Evolutionary conservation across 2,797 vertebrate genomes (phyloP).

Genomic region (Onychomys arenicola): DNA sequence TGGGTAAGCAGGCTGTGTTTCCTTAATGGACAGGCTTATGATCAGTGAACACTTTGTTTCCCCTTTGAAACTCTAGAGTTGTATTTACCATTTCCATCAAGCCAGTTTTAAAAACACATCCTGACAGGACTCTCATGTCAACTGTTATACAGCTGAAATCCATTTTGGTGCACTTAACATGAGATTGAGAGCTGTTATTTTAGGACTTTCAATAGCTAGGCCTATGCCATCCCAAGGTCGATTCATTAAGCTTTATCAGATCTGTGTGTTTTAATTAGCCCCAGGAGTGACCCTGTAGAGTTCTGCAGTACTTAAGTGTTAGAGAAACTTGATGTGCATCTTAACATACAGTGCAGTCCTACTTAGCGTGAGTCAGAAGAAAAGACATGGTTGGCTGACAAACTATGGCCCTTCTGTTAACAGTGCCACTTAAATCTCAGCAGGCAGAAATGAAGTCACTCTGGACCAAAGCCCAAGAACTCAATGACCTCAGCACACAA

Average conservation of each 20-base stretch:
- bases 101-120: slow-evolving; percentile 50
- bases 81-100: slow-evolving; percentile 52
- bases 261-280: slow-evolving; percentile 83
- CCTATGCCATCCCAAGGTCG: slow-evolving; percentile 62
- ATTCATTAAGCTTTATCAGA: slow-evolving; percentile 81
- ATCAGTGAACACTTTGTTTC: slow-evolving; percentile 41
- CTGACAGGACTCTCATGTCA: background rate
- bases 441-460: slow-evolving; percentile 86
- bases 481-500: slow-evolving; percentile 84
- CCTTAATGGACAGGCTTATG: background rate
- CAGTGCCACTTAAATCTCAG: slow-evolving; percentile 83
- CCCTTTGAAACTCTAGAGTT: slow-evolving; percentile 38
- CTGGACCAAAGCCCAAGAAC: slow-evolving; percentile 85
- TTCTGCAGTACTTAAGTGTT: slow-evolving; percentile 75
- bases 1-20: background rate
- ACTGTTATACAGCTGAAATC: slow-evolving; percentile 65
- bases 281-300: slow-evolving; percentile 76
- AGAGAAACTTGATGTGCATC: slow-evolving; percentile 73
- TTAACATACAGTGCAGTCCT: slow-evolving; percentile 75
- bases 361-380: slow-evolving; percentile 75
- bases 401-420: slow-evolving; percentile 82
- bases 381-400: slow-evolving; percentile 82
- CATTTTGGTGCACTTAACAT: slow-evolving; percentile 69
- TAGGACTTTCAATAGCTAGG: slow-evolving; percentile 78
- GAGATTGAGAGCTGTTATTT: slow-evolving; percentile 74